Evolutionary conservation across 2,113 vertebrate species (phyloP), one percentile per base, ranked within the genome.

Genomic region (Uropsilus gracilis): DNA sequence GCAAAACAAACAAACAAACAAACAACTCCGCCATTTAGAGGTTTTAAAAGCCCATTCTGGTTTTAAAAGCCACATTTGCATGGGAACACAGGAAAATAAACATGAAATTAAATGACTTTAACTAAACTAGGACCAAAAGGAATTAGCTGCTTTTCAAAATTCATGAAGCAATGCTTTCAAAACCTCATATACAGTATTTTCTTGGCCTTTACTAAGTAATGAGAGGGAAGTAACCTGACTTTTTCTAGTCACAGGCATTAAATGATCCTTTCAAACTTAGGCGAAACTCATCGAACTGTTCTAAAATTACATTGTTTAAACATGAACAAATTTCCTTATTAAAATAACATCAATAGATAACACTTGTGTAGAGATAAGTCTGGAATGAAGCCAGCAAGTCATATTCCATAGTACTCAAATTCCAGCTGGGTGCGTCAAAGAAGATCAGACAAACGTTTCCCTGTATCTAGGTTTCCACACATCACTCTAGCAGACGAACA

Each of bases 81-180:
- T 39, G 55, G 71, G 63, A 44, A 80, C 76, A 68, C 34, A 88
- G 48, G 55, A 90, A 89, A 53, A 82, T 84, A 95, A 91, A 81
- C 66, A 80, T 57, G 28, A 88, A 82, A 91, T 85, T 72, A 95
- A 96, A 72, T 57, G 10, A 46, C 75, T 91, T 95, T 69, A 86
- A 76, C 22, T 90, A 82, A 69, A 71, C 61, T 77, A 61, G 32
- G 86, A 89, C 26, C 93, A 81, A n/a, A 13, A 95, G 30, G 17
- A 94, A 89, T 95, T 91, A 55, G 95, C 68, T 93, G 78, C 80
- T 50, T 77, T 93, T 82, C 61, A 64, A 95, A 93, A 72, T 76
- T n/a, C 34, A 72, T 5, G 17, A 91, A n/a, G 82, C 20, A 82
- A 95, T 82, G 37, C 82, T 89, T 68, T 86, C 39, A 76, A 89